phyloP scores from a whole-genome alignment of 2,113 vertebrate species.

The Taurulus bubalis region DNA sequence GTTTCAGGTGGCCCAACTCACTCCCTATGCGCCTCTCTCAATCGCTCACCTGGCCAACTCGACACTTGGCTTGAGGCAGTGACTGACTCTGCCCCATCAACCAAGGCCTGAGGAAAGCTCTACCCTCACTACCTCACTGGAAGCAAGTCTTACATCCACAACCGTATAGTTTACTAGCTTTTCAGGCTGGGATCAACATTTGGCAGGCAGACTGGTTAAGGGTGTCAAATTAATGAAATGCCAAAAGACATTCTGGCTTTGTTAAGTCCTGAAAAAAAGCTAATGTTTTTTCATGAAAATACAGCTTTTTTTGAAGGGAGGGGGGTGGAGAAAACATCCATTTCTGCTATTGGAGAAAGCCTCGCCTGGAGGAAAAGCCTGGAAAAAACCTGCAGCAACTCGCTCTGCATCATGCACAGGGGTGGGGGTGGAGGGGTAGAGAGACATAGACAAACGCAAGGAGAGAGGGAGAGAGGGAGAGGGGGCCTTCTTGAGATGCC shows the following conservation, averaged over 20 bases:
- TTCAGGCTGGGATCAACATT: not conserved
- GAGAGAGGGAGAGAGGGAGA: slow-evolving; percentile 33
- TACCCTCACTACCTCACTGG: slow-evolving; percentile 4
- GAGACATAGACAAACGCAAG: slow-evolving; percentile 32
- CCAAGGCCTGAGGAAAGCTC: slow-evolving; percentile 10
- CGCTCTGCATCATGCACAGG: slow-evolving; percentile 64
- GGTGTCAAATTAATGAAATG: not conserved
- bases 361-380: slow-evolving; percentile 52
- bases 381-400: slow-evolving; percentile 81
- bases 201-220: not conserved
- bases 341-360: slow-evolving; percentile 39
- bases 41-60: slow-evolving; percentile 59
- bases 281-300: not conserved
- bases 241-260: not conserved
- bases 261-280: not conserved
- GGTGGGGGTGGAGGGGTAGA: slow-evolving; percentile 12
- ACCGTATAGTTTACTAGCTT: slow-evolving; percentile 9
- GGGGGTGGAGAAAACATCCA: not conserved
- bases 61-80: slow-evolving; percentile 54
- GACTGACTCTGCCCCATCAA: slow-evolving; percentile 58
- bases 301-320: not conserved
- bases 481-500: slow-evolving; percentile 64
- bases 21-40: not conserved
- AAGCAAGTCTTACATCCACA: not conserved
- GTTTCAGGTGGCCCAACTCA: slow-evolving; percentile 42